Evolutionary conservation across 2,113 vertebrate species (phyloP).

Genomic region (Nothoprocta perdicaria): DNA sequence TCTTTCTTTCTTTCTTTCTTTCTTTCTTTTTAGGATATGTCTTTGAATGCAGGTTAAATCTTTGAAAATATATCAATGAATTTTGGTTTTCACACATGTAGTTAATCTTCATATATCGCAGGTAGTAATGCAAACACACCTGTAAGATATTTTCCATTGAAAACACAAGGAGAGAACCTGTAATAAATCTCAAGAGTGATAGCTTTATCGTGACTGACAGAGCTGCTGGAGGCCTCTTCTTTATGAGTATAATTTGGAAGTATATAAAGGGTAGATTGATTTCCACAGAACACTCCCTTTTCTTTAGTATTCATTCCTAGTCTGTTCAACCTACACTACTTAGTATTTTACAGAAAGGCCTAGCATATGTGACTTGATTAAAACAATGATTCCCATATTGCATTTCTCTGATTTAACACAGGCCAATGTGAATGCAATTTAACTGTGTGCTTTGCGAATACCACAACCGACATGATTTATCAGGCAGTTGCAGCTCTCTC

Average conservation of each 20-base stretch:
- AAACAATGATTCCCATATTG: conserved; percentile 14
- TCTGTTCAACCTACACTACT: background rate
- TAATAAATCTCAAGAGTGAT: conserved; percentile 78
- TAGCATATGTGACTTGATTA: conserved; percentile 20
- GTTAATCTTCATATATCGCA: conserved; percentile 79
- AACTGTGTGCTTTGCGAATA: background rate
- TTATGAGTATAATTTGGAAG: conserved; percentile 77
- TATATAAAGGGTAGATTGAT: conserved; percentile 74
- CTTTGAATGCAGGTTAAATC: conserved; percentile 68
- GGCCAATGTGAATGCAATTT: background rate
- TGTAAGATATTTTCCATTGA: conserved; percentile 76
- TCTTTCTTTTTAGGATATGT: conserved; percentile 1
- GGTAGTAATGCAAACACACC: conserved; percentile 75
- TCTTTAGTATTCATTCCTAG: conserved; percentile 48
- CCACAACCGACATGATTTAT: conserved; percentile 22
- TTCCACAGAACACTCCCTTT: conserved; percentile 58
- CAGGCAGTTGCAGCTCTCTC: conserved; percentile 19
- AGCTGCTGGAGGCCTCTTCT: conserved; percentile 72
- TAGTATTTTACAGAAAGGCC: conserved; percentile 25
- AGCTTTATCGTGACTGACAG: conserved; percentile 76
- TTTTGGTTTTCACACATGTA: conserved; percentile 61
- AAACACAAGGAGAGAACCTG: conserved; percentile 68
- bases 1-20: background rate
- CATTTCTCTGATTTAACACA: conserved; percentile 16
- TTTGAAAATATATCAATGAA: conserved; percentile 71